Evolutionary conservation across 2,888 invertebrate genomes (phyloP).

Genomic region (Lacanobia wlatinum): DNA sequence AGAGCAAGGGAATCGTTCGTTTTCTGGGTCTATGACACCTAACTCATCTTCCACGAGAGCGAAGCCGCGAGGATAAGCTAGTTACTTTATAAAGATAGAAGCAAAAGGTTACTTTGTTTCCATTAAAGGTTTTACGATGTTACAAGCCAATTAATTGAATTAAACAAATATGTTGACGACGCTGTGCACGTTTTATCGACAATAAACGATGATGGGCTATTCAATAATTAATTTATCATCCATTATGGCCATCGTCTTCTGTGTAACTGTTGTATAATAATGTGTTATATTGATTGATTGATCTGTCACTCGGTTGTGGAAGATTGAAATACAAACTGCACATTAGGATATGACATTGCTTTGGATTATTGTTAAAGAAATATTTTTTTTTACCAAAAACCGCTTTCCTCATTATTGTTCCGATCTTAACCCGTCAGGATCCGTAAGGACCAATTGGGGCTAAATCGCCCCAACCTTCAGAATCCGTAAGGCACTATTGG

Average conservation of each 20-base stretch:
- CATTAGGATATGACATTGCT: not conserved
- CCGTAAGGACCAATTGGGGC: too few species aligned
- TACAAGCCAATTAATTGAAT: constrained; percentile 33
- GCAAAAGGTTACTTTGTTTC: constrained; percentile 14
- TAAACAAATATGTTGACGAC: constrained; percentile 16
- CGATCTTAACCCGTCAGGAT: too few species aligned
- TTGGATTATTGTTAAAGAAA: not conserved
- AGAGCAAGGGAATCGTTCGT: too few species aligned
- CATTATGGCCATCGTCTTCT: constrained; percentile 4
- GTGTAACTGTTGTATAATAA: constrained; percentile 14
- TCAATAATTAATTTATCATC: constrained; percentile 8
- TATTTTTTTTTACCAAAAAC: not conserved
- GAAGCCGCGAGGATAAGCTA: not conserved
- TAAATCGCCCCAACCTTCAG: too few species aligned
- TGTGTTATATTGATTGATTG: constrained; percentile 11
- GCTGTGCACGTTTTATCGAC: constrained; percentile 12
- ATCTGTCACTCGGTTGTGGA: not conserved
- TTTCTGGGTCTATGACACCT: too few species aligned
- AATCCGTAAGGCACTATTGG: too few species aligned
- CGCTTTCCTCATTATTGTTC: too few species aligned
- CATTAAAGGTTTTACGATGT: constrained; percentile 25
- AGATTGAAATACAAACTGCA: not conserved
- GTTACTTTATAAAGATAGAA: constrained; percentile 8
- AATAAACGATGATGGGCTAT: constrained; percentile 11
- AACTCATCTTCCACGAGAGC: too few species aligned